phyloP scores from a whole-genome alignment of 1,140 invertebrate genomes.

The Cryptotermes secundus region DNA sequence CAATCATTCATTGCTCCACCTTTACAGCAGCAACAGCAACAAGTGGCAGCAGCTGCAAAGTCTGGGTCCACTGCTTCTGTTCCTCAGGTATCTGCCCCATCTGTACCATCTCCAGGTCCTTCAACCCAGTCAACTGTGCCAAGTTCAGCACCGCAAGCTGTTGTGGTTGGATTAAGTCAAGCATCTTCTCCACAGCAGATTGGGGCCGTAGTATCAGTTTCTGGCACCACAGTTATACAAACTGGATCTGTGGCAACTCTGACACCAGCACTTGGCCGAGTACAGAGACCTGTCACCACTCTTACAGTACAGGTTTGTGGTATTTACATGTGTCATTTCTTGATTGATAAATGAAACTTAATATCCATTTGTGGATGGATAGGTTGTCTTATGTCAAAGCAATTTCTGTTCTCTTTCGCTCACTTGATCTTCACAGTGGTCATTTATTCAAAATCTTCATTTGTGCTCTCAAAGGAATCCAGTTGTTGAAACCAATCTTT shows the following conservation, averaged over 20 bases:
- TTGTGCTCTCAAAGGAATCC: too few species aligned
- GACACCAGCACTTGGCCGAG: neutral
- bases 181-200: conserved; percentile 17
- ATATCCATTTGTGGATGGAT: too few species aligned
- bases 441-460: too few species aligned
- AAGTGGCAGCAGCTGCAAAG: conserved; percentile 12
- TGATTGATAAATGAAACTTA: too few species aligned
- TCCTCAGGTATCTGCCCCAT: neutral
- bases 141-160: conserved; percentile 40
- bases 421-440: too few species aligned
- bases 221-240: neutral
- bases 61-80: neutral
- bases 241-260: conserved; percentile 15
- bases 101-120: neutral
- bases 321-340: neutral
- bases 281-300: conserved; percentile 24
- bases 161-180: conserved; percentile 32
- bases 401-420: too few species aligned
- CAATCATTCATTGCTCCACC: neutral
- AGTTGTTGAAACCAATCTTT: too few species aligned
- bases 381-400: too few species aligned
- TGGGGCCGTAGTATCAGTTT: neutral
- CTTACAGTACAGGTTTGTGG: conserved; percentile 29
- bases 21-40: conserved; percentile 18
- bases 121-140: conserved; percentile 38